Evolutionary conservation across 2,888 invertebrate genomes (phyloP), one percentile per base, ranked within the genome.

Genomic region (Byasa hedistus): DNA sequence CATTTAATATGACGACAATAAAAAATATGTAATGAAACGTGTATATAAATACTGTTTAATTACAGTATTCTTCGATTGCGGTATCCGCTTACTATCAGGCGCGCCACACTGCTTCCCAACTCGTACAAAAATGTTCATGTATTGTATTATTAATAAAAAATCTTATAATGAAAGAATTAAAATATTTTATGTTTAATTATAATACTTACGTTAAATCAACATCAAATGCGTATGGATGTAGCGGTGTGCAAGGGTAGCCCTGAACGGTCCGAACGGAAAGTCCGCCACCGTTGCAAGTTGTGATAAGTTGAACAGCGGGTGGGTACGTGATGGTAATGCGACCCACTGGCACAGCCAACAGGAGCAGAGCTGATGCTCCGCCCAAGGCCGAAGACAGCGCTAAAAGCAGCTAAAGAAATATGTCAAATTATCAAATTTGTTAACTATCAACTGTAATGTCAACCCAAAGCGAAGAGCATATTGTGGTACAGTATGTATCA

Each of bases 271-370:
- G 83, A 55, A 93, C 75, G 2, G 82, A 83, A 61, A 93, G 73
- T 7, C 73, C 74, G 24, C 75, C 74, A 48, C 74, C 76, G 65
- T 79, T 77, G 76, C 95, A 95, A 5, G 92, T 85, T 39, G 94
- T 78, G 51, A 94, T 90, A 72, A 95, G 85, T 70, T 94, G 92
- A 21, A 94, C 91, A 57, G 89, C 84, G 4, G 93, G 88, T 8
- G 95, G 95, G 76, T 94, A 94, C 17, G 93, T 93, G 57, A 95
- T 89, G 0, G 93, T 94, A 72, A 95, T 91, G 71, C 96, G 89
- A 23, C 95, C 96, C 8, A 95, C 94, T 0, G 96, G 96, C 52
- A 96, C 95, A 15, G 94, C 86, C 36, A 96, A 89, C 64, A 96
- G 86, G 23, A 95, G 87, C 60, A 96, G 85, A 0, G 95, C 94